These are phyloP conservation scores for Drosophila mimica DNA, from an alignment of 2,888 invertebrate species.

Conservation along the genomic window DNA sequence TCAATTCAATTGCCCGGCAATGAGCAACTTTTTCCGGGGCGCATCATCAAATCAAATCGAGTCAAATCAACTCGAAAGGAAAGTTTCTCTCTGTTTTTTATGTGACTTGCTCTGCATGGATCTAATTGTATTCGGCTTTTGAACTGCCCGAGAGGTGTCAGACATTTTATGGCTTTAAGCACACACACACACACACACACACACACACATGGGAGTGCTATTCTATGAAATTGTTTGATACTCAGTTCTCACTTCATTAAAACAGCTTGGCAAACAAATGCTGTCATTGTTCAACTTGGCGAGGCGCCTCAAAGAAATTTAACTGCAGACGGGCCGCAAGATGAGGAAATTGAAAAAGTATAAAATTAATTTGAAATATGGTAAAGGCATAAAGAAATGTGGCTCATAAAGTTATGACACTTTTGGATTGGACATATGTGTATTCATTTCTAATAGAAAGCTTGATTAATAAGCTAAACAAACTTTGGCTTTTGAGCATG, in stretches of 20 bases:
- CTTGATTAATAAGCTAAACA: neutral
- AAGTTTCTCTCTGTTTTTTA: slow-evolving; percentile 49
- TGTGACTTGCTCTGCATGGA: slow-evolving; percentile 45
- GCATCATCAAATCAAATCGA: slow-evolving; percentile 60
- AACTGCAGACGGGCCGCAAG: slow-evolving; percentile 3
- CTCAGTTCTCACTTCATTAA: slow-evolving; percentile 31
- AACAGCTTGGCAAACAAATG: slow-evolving; percentile 27
- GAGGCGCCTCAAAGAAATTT: slow-evolving; percentile 31
- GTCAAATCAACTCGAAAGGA: slow-evolving; percentile 58
- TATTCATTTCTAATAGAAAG: neutral
- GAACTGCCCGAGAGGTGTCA: slow-evolving; percentile 60
- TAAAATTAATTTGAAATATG: neutral
- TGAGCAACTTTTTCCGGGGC: slow-evolving; percentile 65
- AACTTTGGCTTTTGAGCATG: neutral
- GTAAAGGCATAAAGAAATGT: slow-evolving; percentile 5
- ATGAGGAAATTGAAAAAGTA: neutral
- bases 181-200: neutral
- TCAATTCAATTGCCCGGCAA: slow-evolving; percentile 62
- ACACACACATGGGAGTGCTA: slow-evolving; percentile 11
- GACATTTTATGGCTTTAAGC: slow-evolving; percentile 56
- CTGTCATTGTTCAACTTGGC: slow-evolving; percentile 24
- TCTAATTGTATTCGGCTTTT: slow-evolving; percentile 44
- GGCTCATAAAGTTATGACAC: neutral
- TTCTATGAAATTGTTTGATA: slow-evolving; percentile 14
- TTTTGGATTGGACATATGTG: neutral